Evolutionary conservation across 2,113 vertebrate species (phyloP), one percentile per base, ranked within the genome.

Genomic region (Amphiprion percula): DNA sequence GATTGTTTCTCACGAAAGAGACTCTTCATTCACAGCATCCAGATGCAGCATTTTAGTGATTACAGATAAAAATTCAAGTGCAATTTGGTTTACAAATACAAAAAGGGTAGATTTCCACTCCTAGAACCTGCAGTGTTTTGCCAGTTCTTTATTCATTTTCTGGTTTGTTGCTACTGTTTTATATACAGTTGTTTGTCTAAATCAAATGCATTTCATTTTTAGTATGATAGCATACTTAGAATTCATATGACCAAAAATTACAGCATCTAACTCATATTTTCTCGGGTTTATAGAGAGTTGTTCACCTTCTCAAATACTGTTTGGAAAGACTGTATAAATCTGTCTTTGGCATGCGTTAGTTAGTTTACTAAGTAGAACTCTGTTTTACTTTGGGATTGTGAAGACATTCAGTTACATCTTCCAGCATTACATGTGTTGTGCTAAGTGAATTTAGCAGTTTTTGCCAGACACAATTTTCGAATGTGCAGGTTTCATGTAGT

Each of bases 301-400:
- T 44, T 44, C 12, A 44, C 14, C 26, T 62, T 62, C 60, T 65
- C 50, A 70, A 87, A 82, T 60, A 46, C 62, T 65, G 52, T 68
- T 78, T 73, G 54, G 58, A 68, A 59, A 64, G 8, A 55, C 12
- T 39, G 19, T 30, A 56, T n/a, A 46, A 39, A 52, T 53, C 14
- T 11, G 5, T 39, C 3, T 19, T 52, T 11, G 50, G 28, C 24
- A 23, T 77, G 24, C 11, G 37, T 74, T 46, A 0, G 23, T 46
- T 11, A 24, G 52, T 66, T 28, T 28, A 39, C 2, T 1, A n/a
- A 10, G 37, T 54, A 3, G 4, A 17, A 16, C 24, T 47, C 11
- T 19, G 4, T n/a, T 46, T 70, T 4, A 14, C 53, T 44, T 53
- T 15, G 19, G 14, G 28, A 69, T 7, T 50, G 26, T 68, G 54